Percentiles rank a stretch among this genome's conserved stretches.
Conservation (phyloP, 2,888 invertebrate species). For the Acholoe squamosa region DNA sequence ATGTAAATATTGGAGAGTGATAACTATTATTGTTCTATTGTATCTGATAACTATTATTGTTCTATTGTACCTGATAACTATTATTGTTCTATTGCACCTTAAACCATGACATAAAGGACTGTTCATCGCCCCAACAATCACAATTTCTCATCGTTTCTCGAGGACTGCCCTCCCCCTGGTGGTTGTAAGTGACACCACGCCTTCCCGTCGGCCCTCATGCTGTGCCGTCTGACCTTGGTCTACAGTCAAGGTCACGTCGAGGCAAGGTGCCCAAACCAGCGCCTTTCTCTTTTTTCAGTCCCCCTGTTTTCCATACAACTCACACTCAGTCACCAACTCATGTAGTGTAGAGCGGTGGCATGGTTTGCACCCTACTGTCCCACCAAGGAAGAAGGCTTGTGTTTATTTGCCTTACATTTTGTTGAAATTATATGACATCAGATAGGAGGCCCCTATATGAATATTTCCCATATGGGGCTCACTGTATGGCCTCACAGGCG, state of each 20-base stretch:
- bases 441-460: background rate
- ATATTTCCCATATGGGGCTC: slow-evolving; percentile 10
- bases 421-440: slow-evolving; percentile 44
- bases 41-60: too few species aligned
- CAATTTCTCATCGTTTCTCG: background rate
- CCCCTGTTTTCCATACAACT: background rate
- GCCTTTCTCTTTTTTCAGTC: background rate
- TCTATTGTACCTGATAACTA: too few species aligned
- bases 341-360: background rate
- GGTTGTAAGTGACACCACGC: slow-evolving; percentile 25
- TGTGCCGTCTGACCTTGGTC: slow-evolving; percentile 21
- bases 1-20: too few species aligned
- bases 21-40: too few species aligned
- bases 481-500: too few species aligned
- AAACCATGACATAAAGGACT: too few species aligned
- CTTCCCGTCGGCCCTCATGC: slow-evolving; percentile 7
- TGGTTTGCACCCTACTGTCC: background rate
- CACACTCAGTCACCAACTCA: background rate
- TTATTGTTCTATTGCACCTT: too few species aligned
- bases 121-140: background rate
- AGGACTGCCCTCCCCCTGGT: background rate
- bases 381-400: background rate
- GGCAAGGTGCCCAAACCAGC: background rate
- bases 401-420: slow-evolving; percentile 41
- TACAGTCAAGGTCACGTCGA: background rate